Evolutionary conservation across 2,113 vertebrate genomes (phyloP).

Genomic region (Nycticebus coucang): DNA sequence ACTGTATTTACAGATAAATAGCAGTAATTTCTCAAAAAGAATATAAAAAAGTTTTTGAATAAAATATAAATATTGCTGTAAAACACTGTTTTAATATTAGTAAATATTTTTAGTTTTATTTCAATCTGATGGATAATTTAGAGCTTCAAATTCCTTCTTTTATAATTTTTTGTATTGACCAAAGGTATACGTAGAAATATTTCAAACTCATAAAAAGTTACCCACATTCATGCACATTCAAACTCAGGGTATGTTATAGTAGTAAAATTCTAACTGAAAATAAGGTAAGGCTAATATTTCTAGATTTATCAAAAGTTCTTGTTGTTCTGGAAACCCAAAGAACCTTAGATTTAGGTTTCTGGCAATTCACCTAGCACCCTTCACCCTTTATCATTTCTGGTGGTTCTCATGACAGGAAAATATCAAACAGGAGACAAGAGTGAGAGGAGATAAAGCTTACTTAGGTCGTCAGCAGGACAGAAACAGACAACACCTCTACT

Average conservation of each 20-base stretch:
- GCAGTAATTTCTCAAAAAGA: not conserved
- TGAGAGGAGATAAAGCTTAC: slow-evolving; percentile 27
- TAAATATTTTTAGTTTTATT: not conserved
- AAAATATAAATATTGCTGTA: not conserved
- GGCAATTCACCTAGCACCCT: slow-evolving; percentile 70
- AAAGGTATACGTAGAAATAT: not conserved
- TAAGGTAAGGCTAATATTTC: slow-evolving; percentile 32
- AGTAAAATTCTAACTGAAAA: not conserved
- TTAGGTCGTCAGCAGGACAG: slow-evolving; percentile 22
- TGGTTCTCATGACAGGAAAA: slow-evolving; percentile 71
- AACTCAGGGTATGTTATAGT: not conserved
- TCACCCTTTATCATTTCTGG: slow-evolving; percentile 74
- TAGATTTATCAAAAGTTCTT: slow-evolving; percentile 66
- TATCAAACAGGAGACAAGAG: slow-evolving; percentile 35
- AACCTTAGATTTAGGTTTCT: slow-evolving; percentile 47
- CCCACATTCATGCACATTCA: not conserved
- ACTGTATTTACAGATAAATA: not conserved
- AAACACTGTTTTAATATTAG: not conserved
- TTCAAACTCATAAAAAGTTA: not conserved
- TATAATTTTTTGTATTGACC: not conserved
- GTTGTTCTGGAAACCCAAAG: slow-evolving; percentile 67
- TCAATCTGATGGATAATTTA: not conserved
- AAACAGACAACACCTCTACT: slow-evolving; percentile 51
- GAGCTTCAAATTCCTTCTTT: not conserved
- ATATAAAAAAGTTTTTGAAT: not conserved